phyloP scores from a whole-genome alignment of 2,888 invertebrate species.

The Ectemnius continuus region DNA sequence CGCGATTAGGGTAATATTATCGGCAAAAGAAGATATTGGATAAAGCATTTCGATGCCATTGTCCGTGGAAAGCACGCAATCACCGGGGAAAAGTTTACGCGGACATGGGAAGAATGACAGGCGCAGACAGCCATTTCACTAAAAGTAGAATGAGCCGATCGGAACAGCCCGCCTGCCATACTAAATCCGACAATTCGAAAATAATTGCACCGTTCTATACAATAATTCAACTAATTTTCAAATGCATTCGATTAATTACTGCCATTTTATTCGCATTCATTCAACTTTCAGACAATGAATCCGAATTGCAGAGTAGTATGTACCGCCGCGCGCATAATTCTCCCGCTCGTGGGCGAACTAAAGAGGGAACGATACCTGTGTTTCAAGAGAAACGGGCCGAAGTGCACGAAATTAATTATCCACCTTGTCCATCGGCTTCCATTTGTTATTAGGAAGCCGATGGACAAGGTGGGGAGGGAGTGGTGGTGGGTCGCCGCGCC shows the following conservation, averaged over 20 bases:
- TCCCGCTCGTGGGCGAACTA: not conserved
- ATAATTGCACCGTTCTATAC: too few species aligned
- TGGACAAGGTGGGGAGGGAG: too few species aligned
- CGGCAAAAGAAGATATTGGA: conserved; percentile 2
- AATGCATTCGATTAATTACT: too few species aligned
- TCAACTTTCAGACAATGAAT: conserved; percentile 10
- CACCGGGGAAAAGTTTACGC: not conserved
- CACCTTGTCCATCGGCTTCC: conserved; percentile 6
- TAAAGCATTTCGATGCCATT: conserved; percentile 1
- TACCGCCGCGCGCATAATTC: not conserved
- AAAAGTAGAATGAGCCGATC: too few species aligned
- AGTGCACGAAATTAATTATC: conserved; percentile 23
- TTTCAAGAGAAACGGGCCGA: not conserved
- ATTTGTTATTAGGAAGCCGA: not conserved
- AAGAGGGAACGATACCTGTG: not conserved
- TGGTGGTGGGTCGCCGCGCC: too few species aligned
- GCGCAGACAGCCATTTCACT: too few species aligned
- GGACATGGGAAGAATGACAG: conserved; percentile 2
- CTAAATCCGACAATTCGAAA: too few species aligned
- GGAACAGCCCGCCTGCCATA: too few species aligned
- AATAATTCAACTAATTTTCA: too few species aligned
- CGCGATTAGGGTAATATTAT: conserved; percentile 5
- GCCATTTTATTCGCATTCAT: conserved; percentile 7
- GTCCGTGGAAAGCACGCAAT: too few species aligned
- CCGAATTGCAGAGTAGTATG: not conserved